phyloP scores from a whole-genome alignment of 2,113 vertebrate species.

The Pomatostomus ruficeps region DNA sequence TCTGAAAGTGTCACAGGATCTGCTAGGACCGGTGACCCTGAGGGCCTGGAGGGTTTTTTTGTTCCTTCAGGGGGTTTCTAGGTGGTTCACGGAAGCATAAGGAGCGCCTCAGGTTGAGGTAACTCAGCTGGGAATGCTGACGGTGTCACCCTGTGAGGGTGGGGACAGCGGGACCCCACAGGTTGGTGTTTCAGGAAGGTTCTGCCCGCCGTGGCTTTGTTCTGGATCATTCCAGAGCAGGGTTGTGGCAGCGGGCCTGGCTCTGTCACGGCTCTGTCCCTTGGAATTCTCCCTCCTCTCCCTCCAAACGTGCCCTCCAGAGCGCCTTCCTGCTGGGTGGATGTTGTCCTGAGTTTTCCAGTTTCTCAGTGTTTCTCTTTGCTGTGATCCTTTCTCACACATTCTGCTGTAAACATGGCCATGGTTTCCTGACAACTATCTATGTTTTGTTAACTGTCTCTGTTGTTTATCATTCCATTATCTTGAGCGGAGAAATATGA shows the following conservation, averaged over 20 bases:
- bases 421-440: too few relatives aligned
- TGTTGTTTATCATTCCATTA: too few relatives aligned
- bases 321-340: too few relatives aligned
- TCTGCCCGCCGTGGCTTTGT: not conserved
- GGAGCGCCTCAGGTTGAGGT: not conserved
- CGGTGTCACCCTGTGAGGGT: not conserved
- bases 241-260: fast-evolving
- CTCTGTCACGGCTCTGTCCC: not conserved
- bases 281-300: not conserved
- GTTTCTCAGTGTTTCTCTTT: too few relatives aligned
- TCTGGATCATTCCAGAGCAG: not conserved
- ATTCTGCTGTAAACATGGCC: too few relatives aligned
- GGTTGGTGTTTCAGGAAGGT: not conserved
- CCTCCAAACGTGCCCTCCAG: too few relatives aligned
- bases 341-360: too few relatives aligned
- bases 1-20: not conserved
- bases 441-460: too few relatives aligned
- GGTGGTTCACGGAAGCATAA: not conserved
- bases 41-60: not conserved
- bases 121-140: not conserved
- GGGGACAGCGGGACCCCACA: not conserved
- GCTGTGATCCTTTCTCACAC: too few relatives aligned
- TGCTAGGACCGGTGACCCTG: not conserved
- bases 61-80: not conserved
- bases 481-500: too few relatives aligned